Conservation (phyloP, 2,888 invertebrate species). For the Rotaria socialis region DNA sequence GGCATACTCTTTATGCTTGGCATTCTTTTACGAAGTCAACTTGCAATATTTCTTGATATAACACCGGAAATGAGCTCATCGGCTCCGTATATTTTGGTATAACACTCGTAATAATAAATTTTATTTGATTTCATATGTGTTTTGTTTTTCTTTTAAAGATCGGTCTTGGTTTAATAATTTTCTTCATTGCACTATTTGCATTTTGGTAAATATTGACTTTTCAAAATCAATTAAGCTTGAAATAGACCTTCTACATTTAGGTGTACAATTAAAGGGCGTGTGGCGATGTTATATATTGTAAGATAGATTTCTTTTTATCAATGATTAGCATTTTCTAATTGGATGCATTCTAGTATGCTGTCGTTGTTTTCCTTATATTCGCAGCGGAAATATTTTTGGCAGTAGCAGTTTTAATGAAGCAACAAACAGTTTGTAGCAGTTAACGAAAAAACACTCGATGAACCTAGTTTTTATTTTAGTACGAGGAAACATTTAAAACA, state of each 20-base stretch:
- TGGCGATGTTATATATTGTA: background rate
- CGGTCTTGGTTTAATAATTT: constrained; percentile 13
- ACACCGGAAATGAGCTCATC: constrained; percentile 28
- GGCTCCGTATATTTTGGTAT: background rate
- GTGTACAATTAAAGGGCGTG: constrained; percentile 21
- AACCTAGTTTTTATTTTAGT: background rate
- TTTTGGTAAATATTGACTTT: background rate
- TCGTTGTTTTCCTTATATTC: background rate
- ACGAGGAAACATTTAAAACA: background rate
- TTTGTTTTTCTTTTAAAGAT: background rate
- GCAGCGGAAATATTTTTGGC: background rate
- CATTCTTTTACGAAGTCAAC: constrained; percentile 15
- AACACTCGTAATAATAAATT: background rate
- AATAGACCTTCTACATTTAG: background rate
- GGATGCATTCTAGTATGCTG: background rate
- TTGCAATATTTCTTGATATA: constrained; percentile 27
- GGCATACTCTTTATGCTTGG: background rate
- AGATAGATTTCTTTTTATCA: background rate
- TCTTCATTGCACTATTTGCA: constrained; percentile 33
- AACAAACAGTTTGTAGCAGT: background rate
- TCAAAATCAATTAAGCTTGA: background rate
- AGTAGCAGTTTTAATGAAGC: constrained; percentile 19
- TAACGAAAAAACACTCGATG: background rate
- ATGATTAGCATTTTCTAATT: background rate
- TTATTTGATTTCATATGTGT: background rate